These are phyloP conservation scores for Vanessa atalanta DNA, from an alignment of 1,140 invertebrate species.

Conservation along the genomic window DNA sequence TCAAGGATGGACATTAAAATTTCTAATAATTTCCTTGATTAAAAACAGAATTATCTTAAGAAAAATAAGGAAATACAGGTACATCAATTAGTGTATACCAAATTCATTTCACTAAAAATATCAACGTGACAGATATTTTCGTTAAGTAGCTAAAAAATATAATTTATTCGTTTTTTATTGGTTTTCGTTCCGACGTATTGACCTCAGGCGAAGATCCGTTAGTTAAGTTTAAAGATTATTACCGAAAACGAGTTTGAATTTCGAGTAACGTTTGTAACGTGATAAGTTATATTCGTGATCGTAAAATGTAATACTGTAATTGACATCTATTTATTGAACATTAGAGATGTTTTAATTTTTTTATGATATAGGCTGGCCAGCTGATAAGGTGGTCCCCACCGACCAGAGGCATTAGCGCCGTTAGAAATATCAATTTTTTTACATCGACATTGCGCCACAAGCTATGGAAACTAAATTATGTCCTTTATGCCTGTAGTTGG, in stretches of 20 bases:
- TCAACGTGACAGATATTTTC: neutral
- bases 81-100: neutral
- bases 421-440: too few species aligned
- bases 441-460: too few species aligned
- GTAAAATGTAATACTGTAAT: constrained; percentile 20
- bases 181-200: constrained; percentile 27
- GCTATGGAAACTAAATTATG: too few species aligned
- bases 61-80: neutral
- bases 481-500: too few species aligned
- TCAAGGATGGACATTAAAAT: neutral
- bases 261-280: neutral
- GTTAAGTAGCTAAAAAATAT: constrained; percentile 26
- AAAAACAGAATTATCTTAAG: neutral
- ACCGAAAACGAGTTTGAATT: constrained; percentile 16
- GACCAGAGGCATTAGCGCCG: too few species aligned
- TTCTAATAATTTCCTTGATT: neutral
- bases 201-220: constrained; percentile 26
- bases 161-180: constrained; percentile 40
- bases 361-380: too few species aligned
- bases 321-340: constrained; percentile 4
- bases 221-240: constrained; percentile 20
- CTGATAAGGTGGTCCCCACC: too few species aligned
- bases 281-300: constrained; percentile 22
- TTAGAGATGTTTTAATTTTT: constrained; percentile 16
- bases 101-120: constrained; percentile 13